phyloP scores from a whole-genome alignment of 2,888 invertebrate genomes.

The Hipparchia semele region DNA sequence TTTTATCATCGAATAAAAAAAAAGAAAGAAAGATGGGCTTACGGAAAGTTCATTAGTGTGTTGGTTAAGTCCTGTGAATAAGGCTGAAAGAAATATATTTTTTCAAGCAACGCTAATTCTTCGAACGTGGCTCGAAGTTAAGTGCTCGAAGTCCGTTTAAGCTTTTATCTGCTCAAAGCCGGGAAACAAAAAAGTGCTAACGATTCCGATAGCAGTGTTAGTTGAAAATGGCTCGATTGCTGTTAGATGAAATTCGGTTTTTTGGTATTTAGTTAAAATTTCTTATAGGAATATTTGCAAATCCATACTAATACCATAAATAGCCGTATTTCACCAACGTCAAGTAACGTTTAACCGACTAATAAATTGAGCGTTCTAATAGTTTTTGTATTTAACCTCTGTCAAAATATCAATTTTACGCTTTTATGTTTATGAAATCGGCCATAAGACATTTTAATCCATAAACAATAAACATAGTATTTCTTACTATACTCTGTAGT shows the following conservation, averaged over 20 bases:
- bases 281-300: neutral
- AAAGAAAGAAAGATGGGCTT: neutral
- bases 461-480: too few relatives aligned
- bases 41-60: conserved; percentile 2
- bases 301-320: neutral
- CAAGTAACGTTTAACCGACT: too few relatives aligned
- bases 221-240: conserved; percentile 11
- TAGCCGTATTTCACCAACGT: too few relatives aligned
- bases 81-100: conserved; percentile 14
- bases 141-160: conserved; percentile 28
- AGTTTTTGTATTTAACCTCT: too few relatives aligned
- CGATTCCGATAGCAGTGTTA: conserved; percentile 23
- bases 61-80: neutral
- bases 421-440: too few relatives aligned
- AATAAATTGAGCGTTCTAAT: too few relatives aligned
- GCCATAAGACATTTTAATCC: too few relatives aligned
- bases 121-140: conserved; percentile 26
- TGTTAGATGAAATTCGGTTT: neutral
- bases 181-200: conserved; percentile 23
- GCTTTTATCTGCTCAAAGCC: conserved; percentile 33
- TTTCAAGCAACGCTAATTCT: conserved; percentile 24
- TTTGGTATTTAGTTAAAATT: neutral
- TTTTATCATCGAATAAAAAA: too few relatives aligned
- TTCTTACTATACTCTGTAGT: too few relatives aligned
- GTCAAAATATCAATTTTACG: too few relatives aligned